phyloP scores from a whole-genome alignment of 2,113 vertebrate species.

The Cacatua alba region DNA sequence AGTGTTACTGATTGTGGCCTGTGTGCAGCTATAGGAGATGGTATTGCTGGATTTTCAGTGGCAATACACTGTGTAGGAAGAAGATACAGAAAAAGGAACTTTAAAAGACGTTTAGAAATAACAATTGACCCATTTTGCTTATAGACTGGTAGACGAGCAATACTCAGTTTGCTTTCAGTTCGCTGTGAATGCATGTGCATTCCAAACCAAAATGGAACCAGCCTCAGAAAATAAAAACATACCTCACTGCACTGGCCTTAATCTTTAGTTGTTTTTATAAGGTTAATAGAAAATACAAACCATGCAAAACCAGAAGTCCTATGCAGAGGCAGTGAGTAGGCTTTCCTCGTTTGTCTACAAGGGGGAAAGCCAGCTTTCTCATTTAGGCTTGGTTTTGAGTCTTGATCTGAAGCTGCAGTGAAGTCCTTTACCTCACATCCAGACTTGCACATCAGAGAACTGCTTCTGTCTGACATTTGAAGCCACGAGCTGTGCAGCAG shows the following conservation, averaged over 20 bases:
- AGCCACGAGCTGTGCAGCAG: not conserved
- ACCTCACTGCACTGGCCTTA: not conserved
- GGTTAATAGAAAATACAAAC: not conserved
- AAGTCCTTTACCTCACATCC: not conserved
- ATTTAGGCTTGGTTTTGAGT: not conserved
- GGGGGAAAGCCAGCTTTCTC: not conserved
- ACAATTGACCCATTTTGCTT: not conserved
- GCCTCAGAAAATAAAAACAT: not conserved
- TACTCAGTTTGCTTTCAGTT: not conserved
- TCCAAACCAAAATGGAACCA: not conserved
- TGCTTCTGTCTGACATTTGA: not conserved
- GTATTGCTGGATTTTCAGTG: not conserved
- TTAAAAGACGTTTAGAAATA: not conserved
- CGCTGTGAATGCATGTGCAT: fast-evolving
- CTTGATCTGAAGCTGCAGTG: not conserved
- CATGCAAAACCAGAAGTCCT: not conserved
- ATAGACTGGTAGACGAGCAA: not conserved
- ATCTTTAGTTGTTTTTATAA: not conserved
- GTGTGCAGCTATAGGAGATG: not conserved
- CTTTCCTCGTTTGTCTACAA: not conserved
- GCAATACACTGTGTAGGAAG: not conserved
- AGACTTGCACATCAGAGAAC: not conserved
- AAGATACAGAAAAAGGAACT: not conserved
- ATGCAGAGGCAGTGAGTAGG: not conserved
- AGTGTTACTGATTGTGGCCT: not conserved